Evolutionary conservation across 1,140 invertebrate genomes (phyloP).

Genomic region (Pogonognathellus flavescens): DNA sequence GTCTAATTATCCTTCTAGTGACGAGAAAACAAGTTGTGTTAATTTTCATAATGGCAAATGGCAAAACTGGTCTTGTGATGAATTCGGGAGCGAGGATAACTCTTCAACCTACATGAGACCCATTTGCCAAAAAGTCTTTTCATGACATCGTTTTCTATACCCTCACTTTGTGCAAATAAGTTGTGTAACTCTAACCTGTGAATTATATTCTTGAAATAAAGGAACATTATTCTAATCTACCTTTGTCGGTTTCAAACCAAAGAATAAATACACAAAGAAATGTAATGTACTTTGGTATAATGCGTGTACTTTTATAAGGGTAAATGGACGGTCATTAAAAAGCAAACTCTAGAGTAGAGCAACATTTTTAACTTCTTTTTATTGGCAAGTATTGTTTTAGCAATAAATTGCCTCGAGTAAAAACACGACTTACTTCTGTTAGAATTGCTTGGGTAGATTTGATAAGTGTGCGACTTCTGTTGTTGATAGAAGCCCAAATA

Average conservation of each 20-base stretch:
- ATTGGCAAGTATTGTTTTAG: no score
- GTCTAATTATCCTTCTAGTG: background rate
- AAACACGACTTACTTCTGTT: conserved; percentile 77
- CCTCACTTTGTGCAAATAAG: no score
- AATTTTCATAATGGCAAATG: background rate
- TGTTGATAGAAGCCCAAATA: conserved; percentile 86
- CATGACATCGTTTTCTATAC: background rate
- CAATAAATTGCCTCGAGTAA: background rate
- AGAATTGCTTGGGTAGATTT: conserved; percentile 82
- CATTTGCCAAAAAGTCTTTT: background rate
- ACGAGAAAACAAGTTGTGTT: background rate
- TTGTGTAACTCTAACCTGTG: no score
- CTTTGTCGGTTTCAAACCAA: no score
- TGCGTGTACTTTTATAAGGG: no score
- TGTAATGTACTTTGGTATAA: no score
- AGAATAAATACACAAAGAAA: no score
- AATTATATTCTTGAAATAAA: no score
- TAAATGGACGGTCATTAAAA: no score
- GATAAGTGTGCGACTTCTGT: conserved; percentile 84
- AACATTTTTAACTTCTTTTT: no score
- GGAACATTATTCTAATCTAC: no score
- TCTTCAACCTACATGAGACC: background rate
- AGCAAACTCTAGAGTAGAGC: no score
- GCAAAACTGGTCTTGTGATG: background rate
- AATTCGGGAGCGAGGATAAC: background rate